Evolutionary conservation across 64 coral and sea anemone genomes (phyloP).

Genomic region (Astreopora myriophthalma): DNA sequence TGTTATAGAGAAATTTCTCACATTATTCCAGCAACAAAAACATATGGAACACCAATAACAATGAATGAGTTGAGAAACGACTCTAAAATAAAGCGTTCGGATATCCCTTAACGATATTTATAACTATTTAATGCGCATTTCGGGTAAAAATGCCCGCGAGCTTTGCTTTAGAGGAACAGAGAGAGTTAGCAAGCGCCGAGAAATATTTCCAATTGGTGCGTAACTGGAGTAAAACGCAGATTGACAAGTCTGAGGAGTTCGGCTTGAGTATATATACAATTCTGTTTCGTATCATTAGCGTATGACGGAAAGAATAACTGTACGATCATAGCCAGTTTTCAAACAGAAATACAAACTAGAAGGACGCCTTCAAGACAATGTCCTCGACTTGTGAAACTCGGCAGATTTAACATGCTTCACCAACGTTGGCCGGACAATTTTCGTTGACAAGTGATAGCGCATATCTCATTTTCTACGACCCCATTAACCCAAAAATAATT

Average conservation of each 20-base stretch:
- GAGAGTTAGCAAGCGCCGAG: neutral
- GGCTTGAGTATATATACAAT: too few species aligned
- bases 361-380: neutral
- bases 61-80: neutral
- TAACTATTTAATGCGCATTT: neutral
- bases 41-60: constrained; percentile 2
- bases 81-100: neutral
- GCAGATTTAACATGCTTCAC: neutral
- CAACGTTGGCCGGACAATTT: neutral
- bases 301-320: too few species aligned
- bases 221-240: neutral
- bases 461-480: neutral
- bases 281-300: too few species aligned
- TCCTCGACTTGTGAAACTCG: neutral
- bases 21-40: neutral
- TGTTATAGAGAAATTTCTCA: neutral
- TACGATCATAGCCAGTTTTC: neutral
- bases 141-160: neutral
- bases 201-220: neutral
- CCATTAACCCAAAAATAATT: constrained; percentile 28
- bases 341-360: too few species aligned
- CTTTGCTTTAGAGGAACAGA: neutral
- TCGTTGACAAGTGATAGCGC: neutral
- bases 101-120: neutral
- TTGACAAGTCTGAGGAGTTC: neutral